These are phyloP conservation scores for Drosophila mimica DNA, from an alignment of 2,888 invertebrate genomes.

Conservation along the genomic window DNA sequence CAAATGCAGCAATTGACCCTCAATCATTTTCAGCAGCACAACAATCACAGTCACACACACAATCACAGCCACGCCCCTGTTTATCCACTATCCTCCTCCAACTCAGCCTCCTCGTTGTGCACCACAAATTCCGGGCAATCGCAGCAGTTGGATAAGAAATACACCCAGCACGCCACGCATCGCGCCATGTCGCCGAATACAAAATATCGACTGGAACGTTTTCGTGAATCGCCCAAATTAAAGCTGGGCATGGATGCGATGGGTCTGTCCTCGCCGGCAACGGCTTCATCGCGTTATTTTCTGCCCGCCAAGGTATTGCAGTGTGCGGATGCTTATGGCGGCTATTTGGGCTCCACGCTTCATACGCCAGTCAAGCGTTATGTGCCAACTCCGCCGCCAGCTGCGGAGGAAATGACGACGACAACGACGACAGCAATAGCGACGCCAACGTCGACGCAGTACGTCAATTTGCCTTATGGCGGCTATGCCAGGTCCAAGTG, in stretches of 20 bases:
- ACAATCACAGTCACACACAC: slow-evolving; percentile 3
- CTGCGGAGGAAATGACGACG: slow-evolving; percentile 66
- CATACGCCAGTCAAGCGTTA: slow-evolving; percentile 85
- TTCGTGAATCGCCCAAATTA: slow-evolving; percentile 68
- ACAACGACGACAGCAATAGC: slow-evolving; percentile 46
- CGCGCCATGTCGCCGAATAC: slow-evolving; percentile 83
- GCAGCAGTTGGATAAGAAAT: slow-evolving; percentile 13
- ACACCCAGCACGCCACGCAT: slow-evolving; percentile 48
- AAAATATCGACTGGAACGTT: slow-evolving; percentile 82
- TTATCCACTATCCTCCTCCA: slow-evolving; percentile 44
- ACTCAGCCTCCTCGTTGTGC: slow-evolving; percentile 53
- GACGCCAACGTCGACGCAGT: slow-evolving; percentile 41
- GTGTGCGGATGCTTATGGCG: slow-evolving; percentile 74
- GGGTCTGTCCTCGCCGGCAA: slow-evolving; percentile 26
- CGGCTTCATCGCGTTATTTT: slow-evolving; percentile 46
- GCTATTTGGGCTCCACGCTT: slow-evolving; percentile 84
- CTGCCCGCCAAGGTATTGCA: slow-evolving; percentile 72
- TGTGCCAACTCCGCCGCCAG: slow-evolving; percentile 84
- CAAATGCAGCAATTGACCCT: slow-evolving; percentile 45
- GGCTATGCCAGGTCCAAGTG: slow-evolving; percentile 82
- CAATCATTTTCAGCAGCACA: slow-evolving; percentile 49
- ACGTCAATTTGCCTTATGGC: slow-evolving; percentile 76
- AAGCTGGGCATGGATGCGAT: slow-evolving; percentile 36
- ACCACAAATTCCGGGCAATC: slow-evolving; percentile 37
- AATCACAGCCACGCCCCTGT: neutral